These are phyloP conservation scores for Lepidurus arcticus DNA, from an alignment of 1,140 invertebrate species.

Conservation along the genomic window DNA sequence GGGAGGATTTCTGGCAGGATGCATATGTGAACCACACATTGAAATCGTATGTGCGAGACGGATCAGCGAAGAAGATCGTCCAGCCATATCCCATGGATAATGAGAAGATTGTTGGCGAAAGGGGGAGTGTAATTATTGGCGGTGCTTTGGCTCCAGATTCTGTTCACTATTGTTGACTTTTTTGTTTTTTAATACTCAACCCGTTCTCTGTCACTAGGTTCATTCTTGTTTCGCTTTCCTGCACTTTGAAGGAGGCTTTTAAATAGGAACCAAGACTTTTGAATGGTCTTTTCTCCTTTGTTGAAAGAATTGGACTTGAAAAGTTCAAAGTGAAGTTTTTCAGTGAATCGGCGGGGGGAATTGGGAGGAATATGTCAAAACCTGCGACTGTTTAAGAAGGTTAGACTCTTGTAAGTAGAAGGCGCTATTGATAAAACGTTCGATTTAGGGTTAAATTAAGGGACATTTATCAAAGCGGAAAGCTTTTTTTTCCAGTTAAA, in stretches of 20 bases:
- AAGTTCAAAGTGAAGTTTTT: slow-evolving; percentile 2
- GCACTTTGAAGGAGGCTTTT: too few relatives aligned
- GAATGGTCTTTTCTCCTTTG: background rate
- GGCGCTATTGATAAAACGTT: slow-evolving; percentile 4
- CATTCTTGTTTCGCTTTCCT: too few relatives aligned
- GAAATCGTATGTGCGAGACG: background rate
- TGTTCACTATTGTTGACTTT: too few relatives aligned
- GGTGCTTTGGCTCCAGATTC: background rate
- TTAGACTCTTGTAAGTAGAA: background rate
- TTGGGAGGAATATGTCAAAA: background rate
- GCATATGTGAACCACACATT: background rate
- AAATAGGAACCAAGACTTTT: too few relatives aligned
- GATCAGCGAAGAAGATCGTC: background rate
- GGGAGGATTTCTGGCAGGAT: background rate
- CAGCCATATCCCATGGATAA: background rate
- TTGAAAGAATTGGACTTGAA: background rate
- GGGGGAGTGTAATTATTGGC: slow-evolving; percentile 3
- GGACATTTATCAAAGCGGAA: background rate
- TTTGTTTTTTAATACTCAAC: too few relatives aligned
- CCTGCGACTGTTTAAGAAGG: slow-evolving; percentile 1
- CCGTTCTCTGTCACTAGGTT: too few relatives aligned
- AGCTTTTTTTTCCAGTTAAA: background rate
- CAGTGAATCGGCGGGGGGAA: background rate
- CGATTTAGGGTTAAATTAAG: background rate
- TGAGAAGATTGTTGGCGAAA: slow-evolving; percentile 12